Evolutionary conservation across 2,797 vertebrate genomes (phyloP).

Genomic region (Danio kyathit): DNA sequence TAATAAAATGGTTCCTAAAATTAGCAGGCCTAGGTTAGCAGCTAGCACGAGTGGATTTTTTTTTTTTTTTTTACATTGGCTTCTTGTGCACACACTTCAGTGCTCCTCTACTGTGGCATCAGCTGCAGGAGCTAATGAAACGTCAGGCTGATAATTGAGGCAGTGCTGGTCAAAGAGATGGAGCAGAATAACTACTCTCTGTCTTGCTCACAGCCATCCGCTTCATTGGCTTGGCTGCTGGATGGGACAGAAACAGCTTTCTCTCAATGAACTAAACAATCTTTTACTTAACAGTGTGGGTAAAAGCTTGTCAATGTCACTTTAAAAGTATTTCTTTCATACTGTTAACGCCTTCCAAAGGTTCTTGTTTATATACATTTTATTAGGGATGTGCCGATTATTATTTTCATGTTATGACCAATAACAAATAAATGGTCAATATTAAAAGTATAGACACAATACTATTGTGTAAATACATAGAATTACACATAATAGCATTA

Average conservation of each 20-base stretch:
- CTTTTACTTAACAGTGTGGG: conserved; percentile 42
- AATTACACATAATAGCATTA: too few relatives aligned
- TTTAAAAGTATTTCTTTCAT: conserved; percentile 20
- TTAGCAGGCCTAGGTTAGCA: conserved; percentile 8
- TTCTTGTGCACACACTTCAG: conserved; percentile 67
- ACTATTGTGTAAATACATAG: not conserved
- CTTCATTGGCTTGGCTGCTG: conserved; percentile 25
- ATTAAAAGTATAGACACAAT: not conserved
- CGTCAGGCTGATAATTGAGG: conserved; percentile 85
- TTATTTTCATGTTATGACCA: not conserved
- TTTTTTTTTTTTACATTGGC: conserved; percentile 6
- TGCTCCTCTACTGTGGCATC: conserved; percentile 80
- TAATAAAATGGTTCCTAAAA: conserved; percentile 18
- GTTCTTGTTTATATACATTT: not conserved
- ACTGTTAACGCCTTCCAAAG: not conserved
- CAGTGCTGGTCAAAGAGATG: conserved; percentile 69
- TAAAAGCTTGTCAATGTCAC: conserved; percentile 38
- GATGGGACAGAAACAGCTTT: conserved; percentile 44
- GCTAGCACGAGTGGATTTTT: not conserved
- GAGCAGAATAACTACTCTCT: conserved; percentile 68
- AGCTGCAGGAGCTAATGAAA: conserved; percentile 85
- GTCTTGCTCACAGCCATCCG: conserved; percentile 34
- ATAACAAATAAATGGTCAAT: not conserved
- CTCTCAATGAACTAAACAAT: conserved; percentile 37
- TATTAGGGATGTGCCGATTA: not conserved